A percentile compares a stretch with the other conserved stretches of the same genome.
These are phyloP conservation scores for Troides oblongomaculatus DNA, from an alignment of 2,888 invertebrate species.

Conservation along the genomic window DNA sequence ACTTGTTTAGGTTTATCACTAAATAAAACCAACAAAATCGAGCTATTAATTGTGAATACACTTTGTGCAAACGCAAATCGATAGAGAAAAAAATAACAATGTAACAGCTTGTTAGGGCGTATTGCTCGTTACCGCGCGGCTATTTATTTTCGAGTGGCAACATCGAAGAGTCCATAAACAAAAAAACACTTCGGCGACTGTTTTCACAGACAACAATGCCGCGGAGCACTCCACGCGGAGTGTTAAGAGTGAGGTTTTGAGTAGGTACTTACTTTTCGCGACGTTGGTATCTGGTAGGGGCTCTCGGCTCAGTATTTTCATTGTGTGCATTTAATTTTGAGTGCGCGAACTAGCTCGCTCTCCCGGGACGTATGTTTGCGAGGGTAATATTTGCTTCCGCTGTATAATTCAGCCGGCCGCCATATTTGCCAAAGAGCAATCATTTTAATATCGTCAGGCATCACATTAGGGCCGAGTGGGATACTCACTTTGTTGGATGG, in stretches of 20 bases:
- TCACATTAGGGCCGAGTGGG: constrained; percentile 74
- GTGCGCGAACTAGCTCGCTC: constrained; percentile 82
- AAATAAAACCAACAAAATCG: constrained; percentile 10
- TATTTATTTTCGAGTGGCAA: constrained; percentile 78
- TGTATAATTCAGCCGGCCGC: constrained; percentile 83
- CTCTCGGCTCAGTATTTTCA: constrained; percentile 78
- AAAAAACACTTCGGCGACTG: constrained; percentile 77
- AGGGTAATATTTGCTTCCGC: constrained; percentile 82
- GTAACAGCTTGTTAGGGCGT: constrained; percentile 72
- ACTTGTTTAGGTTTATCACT: not conserved
- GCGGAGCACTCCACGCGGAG: constrained; percentile 53
- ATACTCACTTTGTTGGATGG: constrained; percentile 65
- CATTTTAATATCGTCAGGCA: constrained; percentile 82
- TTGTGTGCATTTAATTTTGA: constrained; percentile 84
- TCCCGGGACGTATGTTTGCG: constrained; percentile 80
- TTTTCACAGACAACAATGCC: constrained; percentile 78
- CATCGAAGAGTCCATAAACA: constrained; percentile 77
- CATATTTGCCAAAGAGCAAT: constrained; percentile 83
- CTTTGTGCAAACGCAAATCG: constrained; percentile 48
- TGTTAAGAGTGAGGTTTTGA: constrained; percentile 72
- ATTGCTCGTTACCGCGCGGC: constrained; percentile 71
- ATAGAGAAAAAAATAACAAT: constrained; percentile 62
- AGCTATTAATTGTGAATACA: constrained; percentile 26
- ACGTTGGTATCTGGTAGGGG: constrained; percentile 74
- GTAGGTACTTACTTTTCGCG: constrained; percentile 77